Conservation (phyloP, 2,797 vertebrate genomes). For the Setipinna tenuifilis region DNA sequence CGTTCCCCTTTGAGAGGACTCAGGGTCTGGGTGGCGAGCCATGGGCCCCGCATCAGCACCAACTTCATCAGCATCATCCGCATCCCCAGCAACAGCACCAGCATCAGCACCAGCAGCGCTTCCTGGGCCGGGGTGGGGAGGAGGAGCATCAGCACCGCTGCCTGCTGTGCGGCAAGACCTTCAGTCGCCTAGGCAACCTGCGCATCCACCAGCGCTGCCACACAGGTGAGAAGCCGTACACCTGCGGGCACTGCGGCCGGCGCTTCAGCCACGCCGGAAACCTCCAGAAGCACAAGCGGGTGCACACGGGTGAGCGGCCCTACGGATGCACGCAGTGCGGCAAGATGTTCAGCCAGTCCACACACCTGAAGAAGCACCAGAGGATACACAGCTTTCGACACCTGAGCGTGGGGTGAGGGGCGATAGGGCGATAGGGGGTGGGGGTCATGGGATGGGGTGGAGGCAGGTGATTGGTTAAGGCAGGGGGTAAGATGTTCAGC, state of each 20-base stretch:
- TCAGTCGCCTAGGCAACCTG: conserved; percentile 52
- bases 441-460: neutral
- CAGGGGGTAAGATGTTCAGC: conserved; percentile 57
- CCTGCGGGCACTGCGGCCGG: conserved; percentile 54
- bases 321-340: conserved; percentile 56
- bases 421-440: conserved; percentile 33
- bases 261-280: conserved; percentile 60
- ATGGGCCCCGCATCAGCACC: neutral
- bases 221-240: conserved; percentile 59
- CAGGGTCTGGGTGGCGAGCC: neutral
- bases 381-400: conserved; percentile 52
- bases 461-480: no score
- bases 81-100: neutral
- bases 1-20: neutral
- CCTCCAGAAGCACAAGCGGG: conserved; percentile 55
- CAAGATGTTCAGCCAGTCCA: conserved; percentile 58
- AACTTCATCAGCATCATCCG: neutral
- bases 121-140: conserved; percentile 24
- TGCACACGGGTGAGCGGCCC: conserved; percentile 56
- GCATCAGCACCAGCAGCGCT: neutral
- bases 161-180: conserved; percentile 54
- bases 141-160: conserved; percentile 50
- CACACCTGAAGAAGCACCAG: conserved; percentile 58
- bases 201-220: conserved; percentile 58
- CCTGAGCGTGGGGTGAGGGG: conserved; percentile 28